These are phyloP conservation scores for Allygus modestus DNA, from an alignment of 2,888 invertebrate genomes.

Conservation along the genomic window DNA sequence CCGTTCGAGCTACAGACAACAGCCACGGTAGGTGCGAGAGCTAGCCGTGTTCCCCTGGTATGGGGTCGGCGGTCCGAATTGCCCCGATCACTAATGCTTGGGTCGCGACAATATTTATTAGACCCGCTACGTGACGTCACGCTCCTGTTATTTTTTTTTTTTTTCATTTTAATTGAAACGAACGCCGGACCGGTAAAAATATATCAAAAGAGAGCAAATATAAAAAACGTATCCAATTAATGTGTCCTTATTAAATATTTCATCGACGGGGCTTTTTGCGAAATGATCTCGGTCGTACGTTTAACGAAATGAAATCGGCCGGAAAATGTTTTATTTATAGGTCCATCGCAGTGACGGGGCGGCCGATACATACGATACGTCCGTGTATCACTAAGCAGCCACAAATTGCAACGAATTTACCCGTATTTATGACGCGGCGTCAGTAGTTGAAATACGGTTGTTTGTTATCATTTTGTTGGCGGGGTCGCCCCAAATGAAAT, in stretches of 20 bases:
- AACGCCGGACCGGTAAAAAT: slow-evolving; percentile 29
- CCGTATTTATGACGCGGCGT: slow-evolving; percentile 50
- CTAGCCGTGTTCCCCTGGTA: no score
- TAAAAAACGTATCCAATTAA: slow-evolving; percentile 58
- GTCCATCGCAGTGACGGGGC: background rate
- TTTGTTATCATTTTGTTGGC: slow-evolving; percentile 57
- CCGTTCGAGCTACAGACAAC: no score
- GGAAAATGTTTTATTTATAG: slow-evolving; percentile 57
- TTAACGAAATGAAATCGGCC: slow-evolving; percentile 56
- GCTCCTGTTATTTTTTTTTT: slow-evolving; percentile 53
- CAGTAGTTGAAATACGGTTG: slow-evolving; percentile 49
- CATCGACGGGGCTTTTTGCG: slow-evolving; percentile 55
- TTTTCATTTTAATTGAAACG: slow-evolving; percentile 59
- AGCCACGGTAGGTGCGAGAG: no score
- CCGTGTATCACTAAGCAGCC: slow-evolving; percentile 49
- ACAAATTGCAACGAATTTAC: slow-evolving; percentile 50
- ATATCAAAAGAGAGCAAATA: slow-evolving; percentile 50
- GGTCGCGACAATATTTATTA: slow-evolving; percentile 48
- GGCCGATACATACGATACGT: slow-evolving; percentile 1
- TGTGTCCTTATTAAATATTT: slow-evolving; percentile 59
- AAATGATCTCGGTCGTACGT: slow-evolving; percentile 49
- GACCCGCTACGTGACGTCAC: slow-evolving; percentile 37
- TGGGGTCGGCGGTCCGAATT: no score
- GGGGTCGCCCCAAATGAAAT: slow-evolving; percentile 51
- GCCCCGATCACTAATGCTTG: background rate